A percentile compares a stretch with the other conserved stretches of the same genome.
phyloP scores from a whole-genome alignment of 2,113 vertebrate species.

The Rhineura floridana region DNA sequence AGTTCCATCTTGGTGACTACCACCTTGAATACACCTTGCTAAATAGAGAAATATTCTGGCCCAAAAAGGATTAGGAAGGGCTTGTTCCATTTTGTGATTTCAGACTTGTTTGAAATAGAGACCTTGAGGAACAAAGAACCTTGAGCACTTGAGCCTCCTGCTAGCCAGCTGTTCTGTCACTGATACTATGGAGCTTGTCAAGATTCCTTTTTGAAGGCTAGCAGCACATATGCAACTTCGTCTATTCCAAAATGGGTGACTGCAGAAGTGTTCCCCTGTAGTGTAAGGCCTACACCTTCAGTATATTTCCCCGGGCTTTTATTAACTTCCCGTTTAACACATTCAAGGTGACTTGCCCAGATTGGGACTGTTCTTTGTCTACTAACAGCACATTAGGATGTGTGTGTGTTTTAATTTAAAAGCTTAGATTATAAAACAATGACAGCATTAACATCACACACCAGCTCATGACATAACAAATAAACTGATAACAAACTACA shows the following conservation, averaged over 20 bases:
- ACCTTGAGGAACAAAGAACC: constrained; percentile 11
- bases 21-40: background rate
- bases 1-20: background rate
- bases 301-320: background rate
- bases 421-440: background rate
- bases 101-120: constrained; percentile 12
- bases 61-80: background rate
- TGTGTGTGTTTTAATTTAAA: background rate
- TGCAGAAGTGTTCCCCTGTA: background rate
- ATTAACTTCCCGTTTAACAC: background rate
- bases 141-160: background rate
- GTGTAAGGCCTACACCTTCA: background rate
- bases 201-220: background rate
- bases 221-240: background rate
- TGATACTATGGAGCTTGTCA: background rate
- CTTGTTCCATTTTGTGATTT: background rate
- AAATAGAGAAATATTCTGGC: background rate
- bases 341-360: background rate
- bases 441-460: background rate
- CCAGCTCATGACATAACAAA: background rate
- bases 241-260: background rate
- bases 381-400: too few relatives aligned
- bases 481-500: background rate
- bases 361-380: background rate
- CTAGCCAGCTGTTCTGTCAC: constrained; percentile 6